Evolutionary conservation across 2,113 vertebrate genomes (phyloP).

Genomic region (Maccullochella peelii): DNA sequence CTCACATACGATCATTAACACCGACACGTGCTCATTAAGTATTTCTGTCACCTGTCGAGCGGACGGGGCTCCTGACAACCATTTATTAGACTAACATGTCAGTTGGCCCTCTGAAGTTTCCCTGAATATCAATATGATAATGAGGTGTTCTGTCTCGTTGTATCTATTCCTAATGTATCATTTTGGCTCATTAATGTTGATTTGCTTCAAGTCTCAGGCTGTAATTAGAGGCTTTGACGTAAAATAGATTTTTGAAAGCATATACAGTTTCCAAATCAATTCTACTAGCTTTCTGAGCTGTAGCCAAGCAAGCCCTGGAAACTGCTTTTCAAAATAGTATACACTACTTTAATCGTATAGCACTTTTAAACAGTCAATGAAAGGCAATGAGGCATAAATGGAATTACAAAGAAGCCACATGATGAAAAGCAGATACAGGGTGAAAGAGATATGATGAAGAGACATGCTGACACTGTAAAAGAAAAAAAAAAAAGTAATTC

Average conservation of each 20-base stretch:
- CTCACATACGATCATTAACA: slow-evolving; percentile 49
- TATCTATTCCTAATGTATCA: slow-evolving; percentile 40
- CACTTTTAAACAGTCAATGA: background rate
- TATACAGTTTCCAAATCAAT: slow-evolving; percentile 20
- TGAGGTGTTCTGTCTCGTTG: slow-evolving; percentile 32
- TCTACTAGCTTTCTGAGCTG: background rate
- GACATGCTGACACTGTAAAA: background rate
- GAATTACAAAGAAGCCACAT: background rate
- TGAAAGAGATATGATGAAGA: background rate
- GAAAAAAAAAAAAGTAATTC: slow-evolving; percentile 7
- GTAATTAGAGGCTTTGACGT: slow-evolving; percentile 43
- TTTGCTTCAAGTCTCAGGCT: slow-evolving; percentile 35
- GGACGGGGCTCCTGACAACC: slow-evolving; percentile 13
- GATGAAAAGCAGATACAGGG: background rate
- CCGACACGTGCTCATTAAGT: slow-evolving; percentile 60
- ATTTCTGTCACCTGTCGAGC: slow-evolving; percentile 51
- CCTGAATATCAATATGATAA: slow-evolving; percentile 49
- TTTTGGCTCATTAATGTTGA: slow-evolving; percentile 47
- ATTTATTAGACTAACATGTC: slow-evolving; percentile 45
- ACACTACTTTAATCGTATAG: background rate
- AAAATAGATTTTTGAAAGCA: slow-evolving; percentile 33
- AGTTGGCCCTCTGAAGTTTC: slow-evolving; percentile 20
- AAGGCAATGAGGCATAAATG: background rate
- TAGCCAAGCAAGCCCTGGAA: background rate
- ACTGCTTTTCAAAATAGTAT: background rate